Evolutionary conservation across 2,888 invertebrate species (phyloP).

Genomic region (Drosophila nigricruria): DNA sequence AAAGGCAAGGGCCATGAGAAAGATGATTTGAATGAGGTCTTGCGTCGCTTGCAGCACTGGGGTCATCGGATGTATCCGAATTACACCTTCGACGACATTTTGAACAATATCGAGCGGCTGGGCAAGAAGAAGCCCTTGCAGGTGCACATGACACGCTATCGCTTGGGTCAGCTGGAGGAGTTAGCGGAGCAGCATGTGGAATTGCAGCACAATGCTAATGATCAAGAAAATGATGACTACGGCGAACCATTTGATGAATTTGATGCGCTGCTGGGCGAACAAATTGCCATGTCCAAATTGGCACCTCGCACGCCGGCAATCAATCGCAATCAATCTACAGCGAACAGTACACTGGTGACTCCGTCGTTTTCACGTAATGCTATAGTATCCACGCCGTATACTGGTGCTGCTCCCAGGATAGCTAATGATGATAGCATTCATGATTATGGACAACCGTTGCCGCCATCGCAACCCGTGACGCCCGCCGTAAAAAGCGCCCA

Average conservation of each 20-base stretch:
- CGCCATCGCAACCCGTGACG: constrained; percentile 73
- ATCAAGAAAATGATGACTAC: constrained; percentile 70
- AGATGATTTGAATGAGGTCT: constrained; percentile 91
- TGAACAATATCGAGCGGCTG: constrained; percentile 92
- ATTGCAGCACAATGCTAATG: constrained; percentile 86
- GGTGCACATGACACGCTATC: constrained; percentile 89
- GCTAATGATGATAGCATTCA: constrained; percentile 53
- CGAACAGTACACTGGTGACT: constrained; percentile 64
- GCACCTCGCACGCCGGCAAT: constrained; percentile 80
- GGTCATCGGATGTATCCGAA: constrained; percentile 96
- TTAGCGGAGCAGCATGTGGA: constrained; percentile 83
- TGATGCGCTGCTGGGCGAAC: constrained; percentile 88
- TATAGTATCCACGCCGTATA: constrained; percentile 80
- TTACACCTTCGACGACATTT: constrained; percentile 93
- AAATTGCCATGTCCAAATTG: constrained; percentile 87
- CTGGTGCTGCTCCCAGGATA: constrained; percentile 26
- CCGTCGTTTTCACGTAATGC: constrained; percentile 80
- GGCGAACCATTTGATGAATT: constrained; percentile 88
- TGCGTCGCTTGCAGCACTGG: constrained; percentile 96
- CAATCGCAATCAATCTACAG: constrained; percentile 40
- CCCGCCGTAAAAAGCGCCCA: constrained; percentile 53
- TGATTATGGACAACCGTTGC: constrained; percentile 81
- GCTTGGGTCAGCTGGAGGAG: constrained; percentile 85
- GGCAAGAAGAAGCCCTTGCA: constrained; percentile 93
- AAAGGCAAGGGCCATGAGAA: constrained; percentile 92